These are phyloP conservation scores for Porites lutea DNA, from an alignment of 64 coral and sea anemone genomes.

Conservation along the genomic window DNA sequence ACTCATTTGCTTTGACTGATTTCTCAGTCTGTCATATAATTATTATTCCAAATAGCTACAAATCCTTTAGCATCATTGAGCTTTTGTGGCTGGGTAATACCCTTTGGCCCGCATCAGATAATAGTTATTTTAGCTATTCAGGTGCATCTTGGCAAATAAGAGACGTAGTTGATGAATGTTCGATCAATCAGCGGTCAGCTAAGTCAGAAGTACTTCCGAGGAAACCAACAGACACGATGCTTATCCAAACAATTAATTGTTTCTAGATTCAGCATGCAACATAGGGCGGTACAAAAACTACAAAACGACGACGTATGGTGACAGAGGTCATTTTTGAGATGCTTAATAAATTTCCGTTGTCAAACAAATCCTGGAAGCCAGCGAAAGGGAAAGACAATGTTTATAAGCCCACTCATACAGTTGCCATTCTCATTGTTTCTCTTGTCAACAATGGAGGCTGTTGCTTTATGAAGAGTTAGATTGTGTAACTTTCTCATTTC, in stretches of 20 bases:
- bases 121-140: background rate
- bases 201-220: background rate
- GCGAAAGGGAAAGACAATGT: background rate
- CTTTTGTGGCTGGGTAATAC: background rate
- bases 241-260: conserved; percentile 16
- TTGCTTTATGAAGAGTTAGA: background rate
- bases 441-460: background rate
- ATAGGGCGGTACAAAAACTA: background rate
- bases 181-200: background rate
- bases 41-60: conserved; percentile 4
- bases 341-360: conserved; percentile 32
- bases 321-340: background rate
- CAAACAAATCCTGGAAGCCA: conserved; percentile 29
- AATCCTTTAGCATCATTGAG: background rate
- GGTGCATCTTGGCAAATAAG: conserved; percentile 11
- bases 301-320: background rate
- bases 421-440: conserved; percentile 15
- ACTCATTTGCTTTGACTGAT: background rate
- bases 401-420: conserved; percentile 9
- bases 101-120: background rate
- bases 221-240: background rate
- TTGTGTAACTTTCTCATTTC: background rate
- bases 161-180: conserved; percentile 29
- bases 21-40: background rate
- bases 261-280: background rate